Base-by-base conservation (phyloP, 1,140 invertebrate species). In the Drosophila sturtevanti region DNA sequence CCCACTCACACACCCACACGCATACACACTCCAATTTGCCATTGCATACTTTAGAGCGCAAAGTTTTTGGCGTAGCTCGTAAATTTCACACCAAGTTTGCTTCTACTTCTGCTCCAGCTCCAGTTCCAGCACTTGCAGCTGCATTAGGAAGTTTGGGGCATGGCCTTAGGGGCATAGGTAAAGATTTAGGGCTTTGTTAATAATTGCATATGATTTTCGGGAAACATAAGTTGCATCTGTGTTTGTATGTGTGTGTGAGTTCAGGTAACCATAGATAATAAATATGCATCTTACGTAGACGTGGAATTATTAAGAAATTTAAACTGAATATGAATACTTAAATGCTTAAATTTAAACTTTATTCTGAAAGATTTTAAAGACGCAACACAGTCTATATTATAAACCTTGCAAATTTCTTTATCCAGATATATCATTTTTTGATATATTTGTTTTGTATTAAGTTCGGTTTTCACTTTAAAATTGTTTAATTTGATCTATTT, bases 1-100 rank as follows among this genome's bases (percentile, higher is more conserved):
- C 41, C 31, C 35, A 0, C 34, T 21, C 6, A 1, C 54, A 22
- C 27, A 7, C 48, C n/a, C 24, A 22, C 52, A 22, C 34, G 37
- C 12, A 58, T 34, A 59, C 14, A 9, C 48, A 38, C 35, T 27
- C 22, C 24, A 63, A 73, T 77, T 81, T 70, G 69, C 44, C 61
- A 52, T 63, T 77, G 81, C 81, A 85, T 85, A 85, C 72, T 67
- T 86, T 80, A 34, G 55, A 61, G 81, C 66, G 69, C 65, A 72
- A 81, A 85, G 44, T 85, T 81, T 81, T 69, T 38, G 68, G 71
- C 61, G 63, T 16, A 27, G 22, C 60, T 54, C 77, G 72, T 85
- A 85, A 85, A 85, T 85, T 85, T 16, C 14, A 60, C 56, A 21
- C 66, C 35, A 63, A 77, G 37, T 66, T 62, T 35, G 16, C 9